Conservation (phyloP, 2,113 vertebrate genomes). For the Leptobrachium leishanense region DNA sequence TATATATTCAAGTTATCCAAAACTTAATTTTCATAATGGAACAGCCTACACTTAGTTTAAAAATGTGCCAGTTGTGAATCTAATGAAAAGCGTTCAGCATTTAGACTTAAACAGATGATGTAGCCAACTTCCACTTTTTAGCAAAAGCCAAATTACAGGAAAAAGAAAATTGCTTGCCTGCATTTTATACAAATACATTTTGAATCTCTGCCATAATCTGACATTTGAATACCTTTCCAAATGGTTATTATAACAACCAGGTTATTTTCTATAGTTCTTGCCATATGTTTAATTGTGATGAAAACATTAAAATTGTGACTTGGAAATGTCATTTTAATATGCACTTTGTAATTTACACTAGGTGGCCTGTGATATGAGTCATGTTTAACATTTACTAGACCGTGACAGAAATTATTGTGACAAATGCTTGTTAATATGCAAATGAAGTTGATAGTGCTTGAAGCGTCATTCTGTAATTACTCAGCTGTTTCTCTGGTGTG, state of each 20-base stretch:
- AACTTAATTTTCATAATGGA: no score
- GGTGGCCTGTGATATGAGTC: constrained; percentile 58
- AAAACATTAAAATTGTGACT: constrained; percentile 11
- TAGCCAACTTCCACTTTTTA: no score
- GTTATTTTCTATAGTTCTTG: constrained; percentile 7
- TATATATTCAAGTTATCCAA: no score
- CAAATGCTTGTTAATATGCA: constrained; percentile 67
- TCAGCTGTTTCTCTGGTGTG: constrained; percentile 64
- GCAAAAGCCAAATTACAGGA: no score
- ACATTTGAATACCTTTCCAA: not conserved
- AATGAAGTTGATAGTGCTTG: constrained; percentile 57
- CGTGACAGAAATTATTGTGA: constrained; percentile 63
- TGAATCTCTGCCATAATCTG: constrained; percentile 26
- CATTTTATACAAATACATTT: not conserved
- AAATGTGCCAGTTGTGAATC: no score
- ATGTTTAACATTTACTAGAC: constrained; percentile 52
- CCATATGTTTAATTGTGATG: constrained; percentile 30
- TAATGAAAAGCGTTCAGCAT: no score
- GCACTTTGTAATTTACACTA: constrained; percentile 51
- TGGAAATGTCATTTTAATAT: constrained; percentile 26
- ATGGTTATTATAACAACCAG: constrained; percentile 22
- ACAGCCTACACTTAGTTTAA: no score
- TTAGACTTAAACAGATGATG: no score
- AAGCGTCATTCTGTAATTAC: constrained; percentile 63
- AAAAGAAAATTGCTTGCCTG: no score